Evolutionary conservation across 1,140 invertebrate genomes (phyloP).

Genomic region (Bemisia tabaci): DNA sequence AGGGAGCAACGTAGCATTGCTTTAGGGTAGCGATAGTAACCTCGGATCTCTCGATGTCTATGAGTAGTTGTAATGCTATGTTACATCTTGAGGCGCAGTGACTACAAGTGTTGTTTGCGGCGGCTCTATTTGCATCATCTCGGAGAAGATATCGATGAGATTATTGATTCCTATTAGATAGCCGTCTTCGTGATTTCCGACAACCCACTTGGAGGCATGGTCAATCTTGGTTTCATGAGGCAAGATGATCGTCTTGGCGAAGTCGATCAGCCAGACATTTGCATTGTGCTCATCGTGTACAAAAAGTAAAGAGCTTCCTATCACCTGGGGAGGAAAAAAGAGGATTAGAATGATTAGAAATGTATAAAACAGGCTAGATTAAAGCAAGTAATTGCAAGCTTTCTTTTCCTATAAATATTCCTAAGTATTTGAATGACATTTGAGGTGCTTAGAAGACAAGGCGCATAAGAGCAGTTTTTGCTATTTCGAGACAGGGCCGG

Average conservation of each 20-base stretch:
- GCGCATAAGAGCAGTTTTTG: too few species aligned
- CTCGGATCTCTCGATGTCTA: too few species aligned
- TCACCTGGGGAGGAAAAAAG: conserved; percentile 47
- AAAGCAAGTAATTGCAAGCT: too few species aligned
- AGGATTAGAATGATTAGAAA: too few species aligned
- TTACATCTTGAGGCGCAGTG: conserved; percentile 13
- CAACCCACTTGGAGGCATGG: conserved; percentile 75
- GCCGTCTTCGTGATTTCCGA: conserved; percentile 97
- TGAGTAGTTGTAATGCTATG: too few species aligned
- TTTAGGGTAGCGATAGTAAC: too few species aligned
- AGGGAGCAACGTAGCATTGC: too few species aligned
- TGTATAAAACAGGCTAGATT: too few species aligned
- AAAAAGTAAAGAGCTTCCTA: conserved; percentile 90
- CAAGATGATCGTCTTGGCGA: conserved; percentile 84
- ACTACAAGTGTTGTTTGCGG: conserved; percentile 24
- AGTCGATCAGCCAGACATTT: conserved; percentile 95
- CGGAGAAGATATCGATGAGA: conserved; percentile 72
- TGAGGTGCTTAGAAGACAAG: too few species aligned
- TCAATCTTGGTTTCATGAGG: conserved; percentile 49
- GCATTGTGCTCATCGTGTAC: conserved; percentile 81
- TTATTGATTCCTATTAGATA: conserved; percentile 91
- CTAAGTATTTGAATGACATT: conserved; percentile 12
- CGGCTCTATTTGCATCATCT: conserved; percentile 33
- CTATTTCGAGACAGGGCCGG: too few species aligned
- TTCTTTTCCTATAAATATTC: too few species aligned